Percentiles rank a stretch among this genome's conserved stretches.
Conservation (phyloP, 2,113 vertebrate species). For the Tragelaphus scriptus region DNA sequence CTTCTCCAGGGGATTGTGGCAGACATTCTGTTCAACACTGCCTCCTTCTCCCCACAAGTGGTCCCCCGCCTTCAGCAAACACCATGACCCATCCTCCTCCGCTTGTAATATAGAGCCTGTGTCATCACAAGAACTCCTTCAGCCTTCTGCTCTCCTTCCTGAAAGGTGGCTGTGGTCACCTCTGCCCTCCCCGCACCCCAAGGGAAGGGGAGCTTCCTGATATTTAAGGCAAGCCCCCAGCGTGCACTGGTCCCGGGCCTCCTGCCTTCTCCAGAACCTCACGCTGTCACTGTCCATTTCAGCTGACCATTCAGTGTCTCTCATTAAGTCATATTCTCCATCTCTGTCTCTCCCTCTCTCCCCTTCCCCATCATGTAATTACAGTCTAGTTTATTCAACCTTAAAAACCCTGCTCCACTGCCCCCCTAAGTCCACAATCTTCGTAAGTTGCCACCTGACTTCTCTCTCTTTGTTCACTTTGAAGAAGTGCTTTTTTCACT, state of each 20-base stretch:
- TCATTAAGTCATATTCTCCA: not conserved
- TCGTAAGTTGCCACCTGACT: not conserved
- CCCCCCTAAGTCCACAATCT: fast-evolving
- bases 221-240: not conserved
- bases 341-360: not conserved
- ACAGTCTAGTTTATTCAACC: not conserved
- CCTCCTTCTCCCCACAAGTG: not conserved
- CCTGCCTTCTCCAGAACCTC: not conserved
- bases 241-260: not conserved
- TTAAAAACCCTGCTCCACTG: not conserved
- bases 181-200: fast-evolving
- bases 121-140: not conserved
- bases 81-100: not conserved
- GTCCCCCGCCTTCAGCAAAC: not conserved
- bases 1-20: not conserved
- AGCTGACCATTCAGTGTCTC: not conserved
- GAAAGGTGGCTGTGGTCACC: not conserved
- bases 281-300: fast-evolving
- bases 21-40: not conserved
- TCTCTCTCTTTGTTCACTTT: not conserved
- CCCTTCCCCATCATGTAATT: not conserved
- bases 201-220: not conserved
- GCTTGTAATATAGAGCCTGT: not conserved
- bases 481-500: not conserved
- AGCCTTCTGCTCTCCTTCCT: not conserved